Evolutionary conservation across 1,140 invertebrate genomes (phyloP).

Genomic region (Octopus bimaculoides): DNA sequence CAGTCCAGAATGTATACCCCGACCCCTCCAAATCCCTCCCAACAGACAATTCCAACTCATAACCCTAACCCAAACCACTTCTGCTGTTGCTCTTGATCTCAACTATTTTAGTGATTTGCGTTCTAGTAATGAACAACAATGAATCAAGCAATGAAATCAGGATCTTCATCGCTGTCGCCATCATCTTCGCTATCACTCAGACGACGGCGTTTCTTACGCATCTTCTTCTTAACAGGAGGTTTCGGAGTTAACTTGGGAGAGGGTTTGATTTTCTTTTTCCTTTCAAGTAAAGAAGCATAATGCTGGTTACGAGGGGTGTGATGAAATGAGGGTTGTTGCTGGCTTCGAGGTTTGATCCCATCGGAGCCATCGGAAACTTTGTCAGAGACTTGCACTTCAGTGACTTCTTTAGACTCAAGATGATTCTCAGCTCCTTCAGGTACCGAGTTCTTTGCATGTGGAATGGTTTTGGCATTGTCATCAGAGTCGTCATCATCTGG

Average conservation of each 20-base stretch:
- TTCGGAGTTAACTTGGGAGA: neutral
- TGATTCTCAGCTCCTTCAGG: constrained; percentile 20
- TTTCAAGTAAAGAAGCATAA: constrained; percentile 3
- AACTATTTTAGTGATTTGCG: too few species aligned
- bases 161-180: constrained; percentile 46
- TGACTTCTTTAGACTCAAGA: constrained; percentile 17
- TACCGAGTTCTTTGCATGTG: constrained; percentile 21
- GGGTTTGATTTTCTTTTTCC: constrained; percentile 1
- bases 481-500: constrained; percentile 83
- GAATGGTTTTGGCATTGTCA: constrained; percentile 31
- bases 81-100: too few species aligned
- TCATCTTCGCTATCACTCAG: constrained; percentile 42
- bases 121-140: too few species aligned
- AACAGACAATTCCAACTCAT: too few species aligned
- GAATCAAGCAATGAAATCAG: constrained; percentile 37
- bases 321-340: neutral
- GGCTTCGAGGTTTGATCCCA: constrained; percentile 12
- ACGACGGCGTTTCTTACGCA: constrained; percentile 37
- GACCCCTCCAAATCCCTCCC: too few species aligned
- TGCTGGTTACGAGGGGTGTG: neutral
- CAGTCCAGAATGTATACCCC: too few species aligned
- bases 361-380: constrained; percentile 18
- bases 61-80: too few species aligned
- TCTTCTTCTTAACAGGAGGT: constrained; percentile 39
- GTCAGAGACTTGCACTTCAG: constrained; percentile 15